Evolutionary conservation across 2,113 vertebrate species (phyloP).

Genomic region (Nesogale talazaci): DNA sequence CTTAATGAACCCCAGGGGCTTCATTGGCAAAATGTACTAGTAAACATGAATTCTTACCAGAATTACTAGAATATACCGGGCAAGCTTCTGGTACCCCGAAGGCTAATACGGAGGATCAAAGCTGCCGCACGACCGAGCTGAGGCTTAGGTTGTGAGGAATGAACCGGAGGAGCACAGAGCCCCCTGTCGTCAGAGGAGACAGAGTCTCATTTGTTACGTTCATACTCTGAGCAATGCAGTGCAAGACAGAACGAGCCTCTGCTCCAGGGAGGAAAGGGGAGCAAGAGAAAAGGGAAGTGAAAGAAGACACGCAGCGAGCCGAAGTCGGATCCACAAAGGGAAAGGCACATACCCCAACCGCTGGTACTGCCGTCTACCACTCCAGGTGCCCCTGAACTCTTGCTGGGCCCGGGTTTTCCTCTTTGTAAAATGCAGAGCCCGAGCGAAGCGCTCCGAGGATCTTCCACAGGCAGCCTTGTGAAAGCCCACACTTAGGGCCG

Average conservation of each 20-base stretch:
- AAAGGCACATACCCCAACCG: accelerated
- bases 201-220: neutral
- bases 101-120: no score
- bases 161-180: neutral
- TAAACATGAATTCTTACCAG: neutral
- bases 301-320: neutral
- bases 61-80: neutral
- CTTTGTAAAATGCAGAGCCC: neutral
- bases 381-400: neutral
- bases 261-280: neutral
- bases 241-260: neutral
- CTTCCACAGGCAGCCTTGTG: neutral
- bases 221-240: neutral
- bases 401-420: neutral
- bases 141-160: neutral
- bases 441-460: no score
- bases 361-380: neutral
- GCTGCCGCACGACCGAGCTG: neutral
- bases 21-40: neutral
- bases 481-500: no score
- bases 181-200: neutral
- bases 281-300: neutral
- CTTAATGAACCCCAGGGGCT: neutral
- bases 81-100: neutral
- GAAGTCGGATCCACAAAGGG: neutral